These are phyloP conservation scores for Trachelipus rathkii DNA, from an alignment of 1,140 invertebrate species.

Conservation along the genomic window DNA sequence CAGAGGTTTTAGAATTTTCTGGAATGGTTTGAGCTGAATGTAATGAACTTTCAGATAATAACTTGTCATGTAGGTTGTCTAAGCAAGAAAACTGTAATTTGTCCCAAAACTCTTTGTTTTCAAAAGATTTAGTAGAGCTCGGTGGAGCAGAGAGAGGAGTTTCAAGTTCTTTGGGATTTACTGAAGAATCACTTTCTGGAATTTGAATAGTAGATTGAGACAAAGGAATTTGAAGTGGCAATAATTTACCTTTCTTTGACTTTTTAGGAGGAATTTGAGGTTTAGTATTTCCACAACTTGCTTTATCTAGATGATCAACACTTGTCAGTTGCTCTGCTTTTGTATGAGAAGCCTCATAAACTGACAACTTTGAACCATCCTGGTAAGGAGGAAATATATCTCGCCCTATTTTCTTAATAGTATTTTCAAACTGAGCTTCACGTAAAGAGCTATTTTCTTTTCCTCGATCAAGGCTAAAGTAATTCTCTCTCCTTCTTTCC, in stretches of 20 bases:
- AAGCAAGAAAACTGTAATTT: neutral
- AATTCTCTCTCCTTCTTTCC: constrained; percentile 17
- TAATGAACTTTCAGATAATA: neutral
- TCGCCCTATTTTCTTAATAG: constrained; percentile 29
- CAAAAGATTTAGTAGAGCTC: neutral
- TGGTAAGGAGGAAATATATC: constrained; percentile 33
- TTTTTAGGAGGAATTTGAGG: constrained; percentile 40
- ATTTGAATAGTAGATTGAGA: constrained; percentile 1
- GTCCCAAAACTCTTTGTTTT: constrained; percentile 2
- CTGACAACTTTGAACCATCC: constrained; percentile 39
- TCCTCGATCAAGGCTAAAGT: constrained; percentile 41
- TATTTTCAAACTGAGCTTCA: constrained; percentile 23
- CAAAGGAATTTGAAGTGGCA: constrained; percentile 26
- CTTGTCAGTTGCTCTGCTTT: neutral
- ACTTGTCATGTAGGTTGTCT: neutral
- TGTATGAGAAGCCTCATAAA: constrained; percentile 30
- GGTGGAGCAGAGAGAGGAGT: constrained; percentile 8
- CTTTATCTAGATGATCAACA: constrained; percentile 12
- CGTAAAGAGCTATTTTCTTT: constrained; percentile 24
- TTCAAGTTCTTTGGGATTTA: neutral
- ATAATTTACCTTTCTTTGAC: constrained; percentile 28
- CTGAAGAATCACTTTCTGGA: constrained; percentile 7
- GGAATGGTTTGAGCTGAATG: neutral
- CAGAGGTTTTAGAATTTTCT: constrained; percentile 4
- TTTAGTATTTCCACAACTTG: constrained; percentile 7